A percentile compares a stretch with the other conserved stretches of the same genome.
Conservation (phyloP, 2,797 vertebrate species). For the Nyctalus aviator region DNA sequence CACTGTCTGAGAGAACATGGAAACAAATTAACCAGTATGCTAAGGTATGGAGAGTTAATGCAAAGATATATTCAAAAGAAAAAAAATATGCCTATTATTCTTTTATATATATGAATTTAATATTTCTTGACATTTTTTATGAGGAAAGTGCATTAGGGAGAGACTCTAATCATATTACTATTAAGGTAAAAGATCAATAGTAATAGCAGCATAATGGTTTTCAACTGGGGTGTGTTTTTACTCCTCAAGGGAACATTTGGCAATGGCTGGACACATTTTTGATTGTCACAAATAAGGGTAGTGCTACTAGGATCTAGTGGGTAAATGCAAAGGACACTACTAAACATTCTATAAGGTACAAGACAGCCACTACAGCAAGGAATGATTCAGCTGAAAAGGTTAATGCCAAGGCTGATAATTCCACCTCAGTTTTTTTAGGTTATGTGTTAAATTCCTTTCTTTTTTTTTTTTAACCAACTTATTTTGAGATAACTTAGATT, state of each 20-base stretch:
- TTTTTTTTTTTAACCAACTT: neutral
- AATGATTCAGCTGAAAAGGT: neutral
- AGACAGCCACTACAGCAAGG: neutral
- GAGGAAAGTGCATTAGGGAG: neutral
- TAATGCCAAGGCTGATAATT: neutral
- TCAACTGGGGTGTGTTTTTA: neutral
- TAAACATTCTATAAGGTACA: neutral
- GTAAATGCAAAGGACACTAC: neutral
- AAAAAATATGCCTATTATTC: neutral
- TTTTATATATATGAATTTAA: neutral
- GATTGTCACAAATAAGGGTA: neutral
- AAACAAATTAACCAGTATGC: neutral
- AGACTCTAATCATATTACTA: neutral
- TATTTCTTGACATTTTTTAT: neutral
- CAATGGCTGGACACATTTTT: neutral
- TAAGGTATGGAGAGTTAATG: neutral
- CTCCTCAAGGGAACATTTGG: neutral
- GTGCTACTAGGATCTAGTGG: neutral
- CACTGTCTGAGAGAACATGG: neutral
- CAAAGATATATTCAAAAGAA: neutral
- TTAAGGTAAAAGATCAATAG: neutral
- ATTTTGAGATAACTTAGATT: neutral
- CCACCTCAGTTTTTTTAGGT: neutral
- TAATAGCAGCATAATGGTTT: neutral
- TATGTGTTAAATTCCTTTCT: neutral